A percentile compares a stretch with the other conserved stretches of the same genome.
Conservation (phyloP, 2,888 invertebrate genomes). For the Biston betularia region DNA sequence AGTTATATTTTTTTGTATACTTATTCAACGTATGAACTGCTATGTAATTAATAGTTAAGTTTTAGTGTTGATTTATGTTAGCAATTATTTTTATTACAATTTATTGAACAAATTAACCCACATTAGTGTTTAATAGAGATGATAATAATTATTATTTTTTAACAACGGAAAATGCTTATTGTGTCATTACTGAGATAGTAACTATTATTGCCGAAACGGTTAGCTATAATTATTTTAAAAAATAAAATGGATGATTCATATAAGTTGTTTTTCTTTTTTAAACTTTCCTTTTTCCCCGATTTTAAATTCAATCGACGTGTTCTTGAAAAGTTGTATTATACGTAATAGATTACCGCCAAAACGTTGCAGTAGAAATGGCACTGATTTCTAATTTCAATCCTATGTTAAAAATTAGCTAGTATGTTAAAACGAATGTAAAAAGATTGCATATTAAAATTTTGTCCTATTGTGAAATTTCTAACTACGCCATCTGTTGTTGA, state of each 20-base stretch:
- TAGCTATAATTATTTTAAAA: conserved; percentile 87
- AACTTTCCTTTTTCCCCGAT: neutral
- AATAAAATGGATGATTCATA: conserved; percentile 85
- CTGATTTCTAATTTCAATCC: too few relatives aligned
- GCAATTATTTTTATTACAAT: conserved; percentile 52
- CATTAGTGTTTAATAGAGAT: conserved; percentile 65
- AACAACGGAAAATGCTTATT: conserved; percentile 85
- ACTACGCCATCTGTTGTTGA: neutral
- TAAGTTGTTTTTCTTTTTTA: conserved; percentile 60
- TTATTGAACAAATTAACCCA: conserved; percentile 75
- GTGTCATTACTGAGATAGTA: conserved; percentile 85
- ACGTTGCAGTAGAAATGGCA: too few relatives aligned
- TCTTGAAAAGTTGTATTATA: too few relatives aligned
- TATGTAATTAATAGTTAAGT: conserved; percentile 80
- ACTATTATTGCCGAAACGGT: conserved; percentile 85
- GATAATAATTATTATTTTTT: conserved; percentile 56
- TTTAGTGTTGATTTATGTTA: conserved; percentile 81
- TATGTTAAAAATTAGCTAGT: too few relatives aligned
- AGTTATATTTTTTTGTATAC: conserved; percentile 81
- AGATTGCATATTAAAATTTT: neutral
- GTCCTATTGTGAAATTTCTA: neutral
- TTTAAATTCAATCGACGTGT: too few relatives aligned
- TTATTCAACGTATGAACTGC: conserved; percentile 74
- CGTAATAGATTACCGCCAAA: too few relatives aligned
- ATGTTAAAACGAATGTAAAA: too few relatives aligned